A percentile compares a stretch with the other conserved stretches of the same genome.
These are phyloP conservation scores for Sebastes diploproa DNA, from an alignment of 2,797 vertebrate genomes.

Conservation along the genomic window DNA sequence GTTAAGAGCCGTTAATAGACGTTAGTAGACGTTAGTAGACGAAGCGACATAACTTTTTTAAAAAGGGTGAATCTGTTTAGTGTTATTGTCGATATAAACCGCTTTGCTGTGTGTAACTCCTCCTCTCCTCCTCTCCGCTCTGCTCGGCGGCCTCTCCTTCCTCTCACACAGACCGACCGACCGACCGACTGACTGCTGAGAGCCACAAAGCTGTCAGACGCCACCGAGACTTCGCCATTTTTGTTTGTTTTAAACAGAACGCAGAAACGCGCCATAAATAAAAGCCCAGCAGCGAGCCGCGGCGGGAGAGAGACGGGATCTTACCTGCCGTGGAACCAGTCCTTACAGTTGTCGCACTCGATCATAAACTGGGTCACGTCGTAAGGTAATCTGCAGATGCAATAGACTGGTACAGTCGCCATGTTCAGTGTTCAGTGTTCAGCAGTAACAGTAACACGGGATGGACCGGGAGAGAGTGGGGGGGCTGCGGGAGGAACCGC, in stretches of 20 bases:
- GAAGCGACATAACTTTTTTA: slow-evolving; percentile 14
- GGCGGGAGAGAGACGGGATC: too few species aligned
- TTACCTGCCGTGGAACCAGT: slow-evolving; percentile 99
- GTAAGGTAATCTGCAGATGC: slow-evolving; percentile 98
- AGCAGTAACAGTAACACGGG: slow-evolving; percentile 36
- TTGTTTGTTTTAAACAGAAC: slow-evolving; percentile 56
- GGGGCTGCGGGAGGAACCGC: slow-evolving; percentile 81
- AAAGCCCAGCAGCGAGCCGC: too few species aligned
- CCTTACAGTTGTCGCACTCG: slow-evolving; percentile 97
- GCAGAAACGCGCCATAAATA: too few species aligned
- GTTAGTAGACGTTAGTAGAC: background rate
- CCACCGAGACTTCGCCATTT: slow-evolving; percentile 65
- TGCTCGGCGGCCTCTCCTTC: too few species aligned
- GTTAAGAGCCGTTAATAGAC: background rate
- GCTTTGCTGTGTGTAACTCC: too few species aligned
- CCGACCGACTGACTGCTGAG: background rate
- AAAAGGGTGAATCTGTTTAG: slow-evolving; percentile 38
- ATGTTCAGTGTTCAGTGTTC: slow-evolving; percentile 81
- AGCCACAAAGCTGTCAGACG: slow-evolving; percentile 83
- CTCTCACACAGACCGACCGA: slow-evolving; percentile 35
- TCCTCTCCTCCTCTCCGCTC: too few species aligned
- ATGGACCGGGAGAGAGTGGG: slow-evolving; percentile 63
- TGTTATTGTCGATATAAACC: slow-evolving; percentile 38
- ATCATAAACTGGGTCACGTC: slow-evolving; percentile 99
- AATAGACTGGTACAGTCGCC: slow-evolving; percentile 99